These are phyloP conservation scores for Arrhamphus sclerolepis DNA, from an alignment of 2,797 vertebrate species.

Conservation along the genomic window DNA sequence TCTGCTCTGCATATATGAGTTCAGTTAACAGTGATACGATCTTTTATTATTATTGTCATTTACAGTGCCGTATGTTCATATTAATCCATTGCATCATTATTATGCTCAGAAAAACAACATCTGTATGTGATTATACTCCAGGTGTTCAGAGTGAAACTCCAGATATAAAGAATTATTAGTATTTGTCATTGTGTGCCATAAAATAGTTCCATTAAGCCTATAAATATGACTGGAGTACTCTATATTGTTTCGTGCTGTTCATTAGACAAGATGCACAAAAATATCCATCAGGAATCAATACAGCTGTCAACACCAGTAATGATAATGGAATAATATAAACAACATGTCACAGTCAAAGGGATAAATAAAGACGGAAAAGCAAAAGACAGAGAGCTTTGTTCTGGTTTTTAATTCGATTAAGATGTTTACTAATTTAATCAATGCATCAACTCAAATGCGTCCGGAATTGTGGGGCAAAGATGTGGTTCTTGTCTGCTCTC, in stretches of 20 bases:
- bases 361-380: conserved; percentile 55
- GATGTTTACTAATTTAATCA: conserved; percentile 80
- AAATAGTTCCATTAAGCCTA: conserved; percentile 41
- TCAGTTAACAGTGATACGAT: conserved; percentile 35
- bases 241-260: conserved; percentile 9
- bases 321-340: conserved; percentile 62
- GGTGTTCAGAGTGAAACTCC: too few species aligned
- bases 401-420: conserved; percentile 80
- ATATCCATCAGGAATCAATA: conserved; percentile 48
- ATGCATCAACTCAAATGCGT: conserved; percentile 76
- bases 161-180: conserved; percentile 29
- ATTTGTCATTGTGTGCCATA: conserved; percentile 37
- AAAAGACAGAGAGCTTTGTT: conserved; percentile 66
- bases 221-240: conserved; percentile 14
- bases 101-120: too few species aligned
- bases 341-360: conserved; percentile 62
- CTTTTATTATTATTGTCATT: conserved; percentile 26
- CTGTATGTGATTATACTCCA: too few species aligned
- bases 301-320: conserved; percentile 43
- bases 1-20: conserved; percentile 29
- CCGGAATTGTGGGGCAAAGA: conserved; percentile 75
- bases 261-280: conserved; percentile 29
- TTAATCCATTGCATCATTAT: too few species aligned
- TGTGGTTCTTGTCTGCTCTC: conserved; percentile 79
- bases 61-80: neutral